Conservation (phyloP, 2,888 invertebrate species). For the Ectemnius lituratus region DNA sequence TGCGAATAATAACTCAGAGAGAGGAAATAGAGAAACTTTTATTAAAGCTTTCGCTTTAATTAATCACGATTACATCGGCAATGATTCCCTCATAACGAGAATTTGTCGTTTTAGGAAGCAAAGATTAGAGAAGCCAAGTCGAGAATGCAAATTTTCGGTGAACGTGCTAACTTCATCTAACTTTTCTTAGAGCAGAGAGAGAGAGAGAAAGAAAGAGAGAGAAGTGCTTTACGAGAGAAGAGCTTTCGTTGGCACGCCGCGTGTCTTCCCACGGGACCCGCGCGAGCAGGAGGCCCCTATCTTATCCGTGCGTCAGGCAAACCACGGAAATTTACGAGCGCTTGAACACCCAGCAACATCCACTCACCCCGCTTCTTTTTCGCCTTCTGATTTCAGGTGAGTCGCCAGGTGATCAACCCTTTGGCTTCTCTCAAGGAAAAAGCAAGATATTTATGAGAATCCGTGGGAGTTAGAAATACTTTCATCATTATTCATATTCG, state of each 20-base stretch:
- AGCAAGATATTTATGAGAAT: slow-evolving; percentile 8
- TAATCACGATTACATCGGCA: too few species aligned
- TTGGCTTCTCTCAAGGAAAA: slow-evolving; percentile 5
- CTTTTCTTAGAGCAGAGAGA: slow-evolving; percentile 40
- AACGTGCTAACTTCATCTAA: slow-evolving; percentile 19
- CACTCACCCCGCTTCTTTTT: slow-evolving; percentile 4
- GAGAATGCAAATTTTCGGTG: slow-evolving; percentile 50
- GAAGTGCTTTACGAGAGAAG: slow-evolving; percentile 44
- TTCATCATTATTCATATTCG: too few species aligned
- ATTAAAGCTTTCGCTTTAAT: too few species aligned
- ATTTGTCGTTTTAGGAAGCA: too few species aligned
- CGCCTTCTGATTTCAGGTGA: slow-evolving; percentile 55
- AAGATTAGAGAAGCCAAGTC: neutral
- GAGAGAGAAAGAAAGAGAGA: slow-evolving; percentile 32
- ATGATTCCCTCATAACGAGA: too few species aligned
- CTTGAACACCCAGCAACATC: slow-evolving; percentile 16
- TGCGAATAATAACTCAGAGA: too few species aligned
- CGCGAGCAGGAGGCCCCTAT: slow-evolving; percentile 31
- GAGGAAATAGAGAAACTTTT: too few species aligned
- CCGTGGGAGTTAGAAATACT: neutral
- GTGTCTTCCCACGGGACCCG: slow-evolving; percentile 51
- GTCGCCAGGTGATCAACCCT: slow-evolving; percentile 34
- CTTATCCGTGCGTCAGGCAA: slow-evolving; percentile 59
- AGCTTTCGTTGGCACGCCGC: slow-evolving; percentile 26
- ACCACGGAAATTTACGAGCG: slow-evolving; percentile 58